Base-by-base conservation (phyloP, 2,113 vertebrate genomes). In the Laterallus jamaicensis region DNA sequence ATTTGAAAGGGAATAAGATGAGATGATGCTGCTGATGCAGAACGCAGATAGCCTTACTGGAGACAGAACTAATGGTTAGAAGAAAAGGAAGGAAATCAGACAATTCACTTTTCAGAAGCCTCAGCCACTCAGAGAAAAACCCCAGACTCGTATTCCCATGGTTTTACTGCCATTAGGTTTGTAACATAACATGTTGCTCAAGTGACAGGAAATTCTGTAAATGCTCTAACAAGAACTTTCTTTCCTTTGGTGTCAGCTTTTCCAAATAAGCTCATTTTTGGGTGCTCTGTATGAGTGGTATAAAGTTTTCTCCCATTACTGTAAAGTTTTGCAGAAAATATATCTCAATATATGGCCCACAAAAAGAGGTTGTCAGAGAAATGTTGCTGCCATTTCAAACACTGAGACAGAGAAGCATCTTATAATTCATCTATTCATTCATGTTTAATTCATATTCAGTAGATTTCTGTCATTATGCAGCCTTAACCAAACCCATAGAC, bases 371-470 rank as follows among this genome's bases (percentile, higher is more conserved):
- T 86, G 49, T 71, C 80, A 77, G 32, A 84, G 26, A 31, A 71
- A 12, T 49, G 49, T 62, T 59, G 5, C 35, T 93, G 73, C 29
- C 42, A 82, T 86, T 88, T 88, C 63, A 60, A 66, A 83, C 67
- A 74, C 21, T 35, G 44, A 79, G 40, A 75, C 24, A 20, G 50
- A 86, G 44, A 83, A 90, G 35, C 10, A 59, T 64, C 76, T 96
- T 94, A 81, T 31, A 70, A 94, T 96, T 96, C 49, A 95, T 75
- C 85, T 88, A 82, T 80, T 92, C 60, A 35, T 82, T 60, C 44
- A 93, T 88, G n/a, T 88, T 95, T 92, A 95, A 90, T 95, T 84
- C 49, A 95, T 88, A 79, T 70, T 78, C 62, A 73, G 62, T 75
- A 85, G 69, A 54, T 84, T 88, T 75, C 86, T 54, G 9, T 82